A percentile compares a stretch with the other conserved stretches of the same genome.
Conservation (phyloP, 2,888 invertebrate genomes). For the Drosophila percnosoma region DNA sequence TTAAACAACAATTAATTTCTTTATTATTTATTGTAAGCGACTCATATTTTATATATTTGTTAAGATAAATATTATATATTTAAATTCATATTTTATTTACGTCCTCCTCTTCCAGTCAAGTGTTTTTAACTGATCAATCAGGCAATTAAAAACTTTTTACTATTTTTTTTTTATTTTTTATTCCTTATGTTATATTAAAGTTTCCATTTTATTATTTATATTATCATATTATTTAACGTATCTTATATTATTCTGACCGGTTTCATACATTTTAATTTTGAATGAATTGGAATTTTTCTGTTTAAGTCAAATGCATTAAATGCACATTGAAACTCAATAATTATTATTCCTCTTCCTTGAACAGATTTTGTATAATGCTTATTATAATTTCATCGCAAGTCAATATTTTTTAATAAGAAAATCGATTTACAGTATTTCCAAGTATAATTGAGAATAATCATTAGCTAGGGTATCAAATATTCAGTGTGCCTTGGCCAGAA, state of each 20-base stretch:
- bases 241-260: background rate
- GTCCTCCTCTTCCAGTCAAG: background rate
- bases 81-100: background rate
- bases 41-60: background rate
- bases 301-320: background rate
- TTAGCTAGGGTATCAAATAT: slow-evolving; percentile 23
- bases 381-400: background rate
- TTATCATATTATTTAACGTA: background rate
- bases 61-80: background rate
- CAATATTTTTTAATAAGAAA: background rate
- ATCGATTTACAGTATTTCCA: background rate
- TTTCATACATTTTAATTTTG: background rate
- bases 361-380: background rate
- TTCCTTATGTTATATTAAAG: background rate
- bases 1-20: background rate
- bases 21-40: background rate
- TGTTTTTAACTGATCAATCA: background rate
- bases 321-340: background rate
- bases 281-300: background rate
- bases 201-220: background rate
- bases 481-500: slow-evolving; percentile 11
- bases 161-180: too few relatives aligned
- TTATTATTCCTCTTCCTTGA: background rate
- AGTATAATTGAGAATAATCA: background rate
- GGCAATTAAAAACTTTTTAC: background rate